Evolutionary conservation across 2,113 vertebrate species (phyloP).

Genomic region (Malurus elegans): DNA sequence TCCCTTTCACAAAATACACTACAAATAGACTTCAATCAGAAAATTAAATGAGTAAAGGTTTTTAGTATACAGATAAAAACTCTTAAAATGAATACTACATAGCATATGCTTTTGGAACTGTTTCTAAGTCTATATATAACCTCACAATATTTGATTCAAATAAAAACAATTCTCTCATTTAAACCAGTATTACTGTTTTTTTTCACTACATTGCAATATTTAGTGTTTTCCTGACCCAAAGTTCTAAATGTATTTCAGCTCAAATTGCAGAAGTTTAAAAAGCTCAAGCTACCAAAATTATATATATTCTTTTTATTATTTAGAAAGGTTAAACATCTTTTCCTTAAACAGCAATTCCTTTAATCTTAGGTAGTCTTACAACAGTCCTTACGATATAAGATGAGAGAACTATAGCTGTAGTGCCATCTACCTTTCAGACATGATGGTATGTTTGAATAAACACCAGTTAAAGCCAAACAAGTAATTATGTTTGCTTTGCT

Average conservation of each 20-base stretch:
- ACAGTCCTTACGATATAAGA: neutral
- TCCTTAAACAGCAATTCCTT: neutral
- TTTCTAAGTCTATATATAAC: neutral
- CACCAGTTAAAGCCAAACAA: neutral
- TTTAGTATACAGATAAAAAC: neutral
- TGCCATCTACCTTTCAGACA: neutral
- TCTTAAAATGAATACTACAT: neutral
- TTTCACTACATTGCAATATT: neutral
- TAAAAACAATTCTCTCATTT: neutral
- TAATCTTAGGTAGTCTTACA: neutral
- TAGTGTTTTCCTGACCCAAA: neutral
- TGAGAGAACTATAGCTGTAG: neutral
- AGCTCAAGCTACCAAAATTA: neutral
- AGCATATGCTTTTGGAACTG: neutral
- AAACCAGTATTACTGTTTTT: neutral
- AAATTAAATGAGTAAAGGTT: neutral
- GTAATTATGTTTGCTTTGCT: neutral
- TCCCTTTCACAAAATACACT: neutral
- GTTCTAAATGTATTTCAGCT: neutral
- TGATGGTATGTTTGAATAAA: neutral
- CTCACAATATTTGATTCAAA: neutral
- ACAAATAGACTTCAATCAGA: neutral
- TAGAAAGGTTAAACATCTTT: neutral
- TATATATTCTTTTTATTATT: neutral
- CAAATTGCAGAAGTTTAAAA: neutral